Percentiles rank a stretch among this genome's conserved stretches.
These are phyloP conservation scores for Melanotaenia parkinsoni DNA, from an alignment of 2,797 vertebrate genomes.

Conservation along the genomic window DNA sequence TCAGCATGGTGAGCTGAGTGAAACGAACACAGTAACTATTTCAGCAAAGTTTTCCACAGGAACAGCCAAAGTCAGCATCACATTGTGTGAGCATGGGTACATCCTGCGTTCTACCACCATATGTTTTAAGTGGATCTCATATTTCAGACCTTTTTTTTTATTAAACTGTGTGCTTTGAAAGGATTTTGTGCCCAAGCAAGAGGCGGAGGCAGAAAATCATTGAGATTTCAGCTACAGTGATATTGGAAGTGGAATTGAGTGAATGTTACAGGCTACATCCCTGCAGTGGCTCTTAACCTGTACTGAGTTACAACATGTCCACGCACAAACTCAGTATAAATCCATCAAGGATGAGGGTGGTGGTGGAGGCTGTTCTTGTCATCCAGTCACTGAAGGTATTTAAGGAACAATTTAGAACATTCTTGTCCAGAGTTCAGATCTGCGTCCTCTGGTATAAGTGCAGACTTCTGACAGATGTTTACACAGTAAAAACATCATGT, in stretches of 20 bases:
- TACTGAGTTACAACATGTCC: slow-evolving; percentile 69
- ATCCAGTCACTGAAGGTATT: slow-evolving; percentile 53
- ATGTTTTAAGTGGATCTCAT: slow-evolving; percentile 29
- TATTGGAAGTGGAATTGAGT: slow-evolving; percentile 74
- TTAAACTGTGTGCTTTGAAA: slow-evolving; percentile 59
- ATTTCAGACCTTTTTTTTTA: slow-evolving; percentile 21
- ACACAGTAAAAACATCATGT: slow-evolving; percentile 41
- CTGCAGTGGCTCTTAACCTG: slow-evolving; percentile 73
- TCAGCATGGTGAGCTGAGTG: background rate
- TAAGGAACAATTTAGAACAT: slow-evolving; percentile 56
- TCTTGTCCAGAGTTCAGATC: slow-evolving; percentile 28
- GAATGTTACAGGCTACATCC: slow-evolving; percentile 64
- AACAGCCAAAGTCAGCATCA: background rate
- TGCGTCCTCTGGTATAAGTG: slow-evolving; percentile 35
- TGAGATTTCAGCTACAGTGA: slow-evolving; percentile 76
- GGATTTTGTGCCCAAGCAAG: slow-evolving; percentile 68
- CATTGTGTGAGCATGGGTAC: slow-evolving; percentile 7
- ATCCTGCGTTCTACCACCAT: slow-evolving; percentile 25
- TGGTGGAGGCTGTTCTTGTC: slow-evolving; percentile 49
- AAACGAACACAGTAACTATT: slow-evolving; percentile 4
- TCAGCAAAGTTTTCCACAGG: background rate
- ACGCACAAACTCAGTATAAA: slow-evolving; percentile 66
- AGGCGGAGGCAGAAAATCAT: slow-evolving; percentile 77
- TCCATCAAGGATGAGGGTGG: slow-evolving; percentile 63
- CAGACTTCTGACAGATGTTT: slow-evolving; percentile 40